phyloP scores from a whole-genome alignment of 2,888 invertebrate genomes.

The Brachyptera putata region DNA sequence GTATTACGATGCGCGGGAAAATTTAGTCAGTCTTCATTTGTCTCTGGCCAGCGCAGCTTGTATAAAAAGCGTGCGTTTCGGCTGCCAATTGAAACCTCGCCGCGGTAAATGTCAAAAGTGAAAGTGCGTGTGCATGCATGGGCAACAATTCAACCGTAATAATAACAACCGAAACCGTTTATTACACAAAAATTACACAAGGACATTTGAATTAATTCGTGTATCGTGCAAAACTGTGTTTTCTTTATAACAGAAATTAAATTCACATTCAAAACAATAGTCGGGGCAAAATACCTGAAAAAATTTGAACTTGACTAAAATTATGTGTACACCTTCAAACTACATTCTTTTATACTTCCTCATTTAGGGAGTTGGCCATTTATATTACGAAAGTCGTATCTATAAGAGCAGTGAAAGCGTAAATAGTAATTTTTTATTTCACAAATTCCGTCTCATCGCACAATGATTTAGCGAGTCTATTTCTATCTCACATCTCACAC shows the following conservation, averaged over 20 bases:
- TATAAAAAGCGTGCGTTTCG: too few species aligned
- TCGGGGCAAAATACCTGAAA: too few species aligned
- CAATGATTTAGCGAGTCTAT: background rate
- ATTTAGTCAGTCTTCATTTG: conserved; percentile 7
- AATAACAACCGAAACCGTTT: background rate
- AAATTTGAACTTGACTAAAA: too few species aligned
- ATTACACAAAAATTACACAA: background rate
- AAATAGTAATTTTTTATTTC: background rate
- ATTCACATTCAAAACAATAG: too few species aligned
- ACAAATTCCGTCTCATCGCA: background rate
- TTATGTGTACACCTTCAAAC: too few species aligned
- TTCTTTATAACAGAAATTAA: too few species aligned
- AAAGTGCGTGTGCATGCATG: conserved; percentile 13
- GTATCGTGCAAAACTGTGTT: too few species aligned
- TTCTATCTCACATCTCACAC: background rate
- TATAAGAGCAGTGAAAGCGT: background rate
- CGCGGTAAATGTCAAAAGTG: background rate
- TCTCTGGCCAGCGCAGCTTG: too few species aligned
- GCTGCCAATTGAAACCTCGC: too few species aligned
- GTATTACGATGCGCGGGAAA: conserved; percentile 21
- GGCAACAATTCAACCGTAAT: background rate
- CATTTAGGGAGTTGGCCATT: conserved; percentile 11
- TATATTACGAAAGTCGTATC: conserved; percentile 2
- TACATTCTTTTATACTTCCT: conserved; percentile 3
- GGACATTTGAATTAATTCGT: too few species aligned